Evolutionary conservation across 1,140 invertebrate species (phyloP), one percentile per base, ranked within the genome.

Genomic region (Drosophila kohkoa): DNA sequence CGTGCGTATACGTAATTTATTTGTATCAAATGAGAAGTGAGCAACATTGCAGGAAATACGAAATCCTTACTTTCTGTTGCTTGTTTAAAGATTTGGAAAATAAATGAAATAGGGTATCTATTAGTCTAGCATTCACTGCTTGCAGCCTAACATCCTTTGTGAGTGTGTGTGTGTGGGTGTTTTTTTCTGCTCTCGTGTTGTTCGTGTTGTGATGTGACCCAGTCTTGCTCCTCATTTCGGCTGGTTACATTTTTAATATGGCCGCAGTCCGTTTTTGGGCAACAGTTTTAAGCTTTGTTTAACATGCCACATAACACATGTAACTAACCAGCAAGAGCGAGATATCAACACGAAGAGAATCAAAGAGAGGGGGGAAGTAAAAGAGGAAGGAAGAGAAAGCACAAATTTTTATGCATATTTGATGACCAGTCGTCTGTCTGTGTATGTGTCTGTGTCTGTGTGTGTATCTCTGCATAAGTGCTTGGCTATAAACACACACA

Each of bases 351-450:
- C 2, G 13, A 57, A 41, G 51, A 11, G 49, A 28, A 52, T 28
- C 8, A 32, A n/a, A 30, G 32, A 35, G 15, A 30, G 32, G 20
- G 20, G 20, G 20, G 3, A 3, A 3, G 20, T 11, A 16, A 16
- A 51, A 60, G 43, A n/a, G 25, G 3, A 20, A 25, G 43, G 30
- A 45, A 51, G 30, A 25, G 30, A 41, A 45, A 51, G 43, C 30
- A 41, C 28, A 60, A 49, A 75, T 51, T 79, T 66, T 54, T 78
- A 72, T 75, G 73, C 77, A 79, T 71, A 79, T 79, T 71, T 76
- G 54, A 75, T 78, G 65, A 70, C 71, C 70, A 62, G 15, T 30
- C 13, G 49, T 20, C 1, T 45, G 28, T 5, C 2, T 52, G 38
- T 16, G 35, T 10, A 10, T 48, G 28, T 67, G 38, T 67, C 1